These are phyloP conservation scores for Hirtodrosophila confusa DNA, from an alignment of 2,888 invertebrate species.

Conservation along the genomic window DNA sequence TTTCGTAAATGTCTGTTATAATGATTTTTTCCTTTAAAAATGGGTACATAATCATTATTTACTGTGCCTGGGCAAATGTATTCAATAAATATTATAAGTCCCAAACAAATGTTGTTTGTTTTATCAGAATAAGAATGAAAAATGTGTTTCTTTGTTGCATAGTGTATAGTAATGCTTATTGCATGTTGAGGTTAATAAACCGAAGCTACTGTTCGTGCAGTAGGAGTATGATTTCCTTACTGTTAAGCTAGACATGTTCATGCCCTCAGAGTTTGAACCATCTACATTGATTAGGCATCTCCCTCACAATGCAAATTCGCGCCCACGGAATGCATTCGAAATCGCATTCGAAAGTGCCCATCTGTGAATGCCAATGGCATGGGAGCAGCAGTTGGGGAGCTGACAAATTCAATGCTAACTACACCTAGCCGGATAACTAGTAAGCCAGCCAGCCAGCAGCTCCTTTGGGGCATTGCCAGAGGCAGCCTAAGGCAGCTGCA, in stretches of 20 bases:
- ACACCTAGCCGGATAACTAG: conserved; percentile 14
- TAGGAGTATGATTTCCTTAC: conserved; percentile 24
- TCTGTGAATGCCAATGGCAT: conserved; percentile 36
- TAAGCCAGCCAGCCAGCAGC: conserved; percentile 14
- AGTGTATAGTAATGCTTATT: conserved; percentile 4
- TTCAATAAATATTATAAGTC: too few species aligned
- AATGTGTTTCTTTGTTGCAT: neutral
- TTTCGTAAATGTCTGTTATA: too few species aligned
- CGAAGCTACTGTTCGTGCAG: conserved; percentile 13
- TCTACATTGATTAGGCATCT: conserved; percentile 8
- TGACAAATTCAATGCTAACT: conserved; percentile 64
- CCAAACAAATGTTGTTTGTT: too few species aligned
- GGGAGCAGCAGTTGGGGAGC: conserved; percentile 15
- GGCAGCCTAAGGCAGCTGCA: conserved; percentile 17
- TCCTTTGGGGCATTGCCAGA: conserved; percentile 45
- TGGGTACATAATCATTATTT: too few species aligned
- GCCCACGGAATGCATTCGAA: conserved; percentile 36
- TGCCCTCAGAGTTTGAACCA: conserved; percentile 21
- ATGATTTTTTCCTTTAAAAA: too few species aligned
- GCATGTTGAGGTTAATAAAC: conserved; percentile 33
- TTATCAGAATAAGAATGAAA: too few species aligned
- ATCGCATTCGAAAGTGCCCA: conserved; percentile 49
- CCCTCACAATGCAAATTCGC: conserved; percentile 25
- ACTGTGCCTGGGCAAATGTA: too few species aligned
- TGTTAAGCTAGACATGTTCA: conserved; percentile 10